Percentiles rank a stretch among this genome's conserved stretches.
Evolutionary conservation across 2,888 invertebrate genomes (phyloP).

Genomic region (Apamea sordens): DNA sequence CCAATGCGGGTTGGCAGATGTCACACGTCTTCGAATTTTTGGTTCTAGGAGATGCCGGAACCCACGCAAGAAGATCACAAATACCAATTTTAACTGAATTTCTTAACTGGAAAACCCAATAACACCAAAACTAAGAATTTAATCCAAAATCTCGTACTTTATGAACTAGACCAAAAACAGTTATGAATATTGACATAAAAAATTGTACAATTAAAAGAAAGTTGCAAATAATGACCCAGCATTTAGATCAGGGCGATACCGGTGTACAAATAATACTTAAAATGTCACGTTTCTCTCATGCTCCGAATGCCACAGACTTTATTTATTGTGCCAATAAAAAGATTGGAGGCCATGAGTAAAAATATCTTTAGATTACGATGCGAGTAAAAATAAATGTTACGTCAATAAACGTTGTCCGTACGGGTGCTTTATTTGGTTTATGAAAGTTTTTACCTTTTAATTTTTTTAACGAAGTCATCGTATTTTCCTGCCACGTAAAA

Average conservation of each 20-base stretch:
- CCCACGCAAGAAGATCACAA: not conserved
- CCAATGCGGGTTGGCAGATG: no score
- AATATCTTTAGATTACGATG: slow-evolving; percentile 21
- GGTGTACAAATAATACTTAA: slow-evolving; percentile 59
- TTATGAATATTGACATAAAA: slow-evolving; percentile 38
- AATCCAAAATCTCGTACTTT: not conserved
- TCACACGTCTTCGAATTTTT: no score
- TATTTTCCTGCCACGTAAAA: not conserved
- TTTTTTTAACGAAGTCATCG: not conserved
- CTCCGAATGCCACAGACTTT: slow-evolving; percentile 62
- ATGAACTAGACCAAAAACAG: not conserved
- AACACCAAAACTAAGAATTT: not conserved
- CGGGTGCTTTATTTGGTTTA: slow-evolving; percentile 2
- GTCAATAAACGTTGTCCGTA: not conserved
- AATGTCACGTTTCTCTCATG: slow-evolving; percentile 74
- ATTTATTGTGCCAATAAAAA: slow-evolving; percentile 71
- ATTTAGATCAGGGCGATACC: slow-evolving; percentile 63
- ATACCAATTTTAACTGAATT: not conserved
- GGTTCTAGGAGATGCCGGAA: not conserved
- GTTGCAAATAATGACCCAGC: slow-evolving; percentile 62
- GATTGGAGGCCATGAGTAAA: slow-evolving; percentile 35
- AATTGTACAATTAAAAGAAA: slow-evolving; percentile 61
- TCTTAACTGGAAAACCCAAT: not conserved
- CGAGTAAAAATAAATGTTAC: slow-evolving; percentile 24
- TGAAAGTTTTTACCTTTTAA: slow-evolving; percentile 1